Evolutionary conservation across 2,888 invertebrate genomes (phyloP), one percentile per base, ranked within the genome.

Genomic region (Oscheius sp.): DNA sequence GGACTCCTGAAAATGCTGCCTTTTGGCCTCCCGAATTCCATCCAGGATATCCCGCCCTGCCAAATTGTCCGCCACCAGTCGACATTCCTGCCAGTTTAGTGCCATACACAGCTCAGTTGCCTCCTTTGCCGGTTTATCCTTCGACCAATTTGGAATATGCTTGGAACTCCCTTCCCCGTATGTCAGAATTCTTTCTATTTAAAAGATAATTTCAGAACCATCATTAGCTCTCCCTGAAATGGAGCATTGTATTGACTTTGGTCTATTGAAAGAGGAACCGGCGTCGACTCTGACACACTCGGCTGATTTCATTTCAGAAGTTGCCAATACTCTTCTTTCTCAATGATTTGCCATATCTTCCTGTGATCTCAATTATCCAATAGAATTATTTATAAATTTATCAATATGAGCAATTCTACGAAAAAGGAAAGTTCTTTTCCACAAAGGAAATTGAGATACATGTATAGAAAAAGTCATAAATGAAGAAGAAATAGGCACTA

Each of bases 241-340:
- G 66, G 66, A 66, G 18, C 66, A 49, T 12, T 66, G 66, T 25
- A 49, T 66, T 2, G 66, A 66, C 18, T 49, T 52, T 18, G 52
- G 52, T 2, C 41, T 43, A 2, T 35, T 35, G 35, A 35, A 35
- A 35, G 49, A 66, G 25, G 66, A 66, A 16, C 66, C 52, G 3
- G 52, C 66, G 52, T 49, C 66, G 18, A 66, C 66, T 1, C 52
- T 66, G 52, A 66, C 66, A 12, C 52, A 66, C 25, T 66, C 66
- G n/a, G 66, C 66, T 12, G 66, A 52, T 27, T 66, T 66, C 35
- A 66, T 66, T 29, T 66, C 66, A 9, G 49, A 66, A 49, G 66
- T 66, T 2, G 52, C 66, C 18, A 66, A 52, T 49, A 66, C 52
- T 18, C 52, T 66, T 25, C 66, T 66, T 35, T 66, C 66, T 1